Percentiles rank a stretch among this genome's conserved stretches.
These are phyloP conservation scores for Crotalus adamanteus DNA, from an alignment of 2,797 vertebrate genomes.

Conservation along the genomic window DNA sequence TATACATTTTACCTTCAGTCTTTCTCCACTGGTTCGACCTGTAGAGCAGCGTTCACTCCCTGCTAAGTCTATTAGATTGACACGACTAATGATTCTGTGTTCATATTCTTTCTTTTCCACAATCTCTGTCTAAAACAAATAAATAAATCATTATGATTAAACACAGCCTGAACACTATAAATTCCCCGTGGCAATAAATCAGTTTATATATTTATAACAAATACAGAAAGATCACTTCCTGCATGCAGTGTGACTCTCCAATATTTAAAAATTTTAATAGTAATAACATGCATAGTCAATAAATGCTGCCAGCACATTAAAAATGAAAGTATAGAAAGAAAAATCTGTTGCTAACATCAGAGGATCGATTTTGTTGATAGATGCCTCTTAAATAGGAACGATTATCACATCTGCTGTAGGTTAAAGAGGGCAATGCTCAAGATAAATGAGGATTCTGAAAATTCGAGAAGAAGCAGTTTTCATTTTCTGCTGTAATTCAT, in stretches of 20 bases:
- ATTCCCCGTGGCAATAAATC: not conserved
- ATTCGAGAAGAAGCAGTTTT: not conserved
- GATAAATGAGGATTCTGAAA: not conserved
- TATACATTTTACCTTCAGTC: conserved; percentile 79
- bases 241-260: not conserved
- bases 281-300: not conserved
- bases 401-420: not conserved
- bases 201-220: not conserved
- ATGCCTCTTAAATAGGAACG: not conserved
- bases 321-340: not conserved
- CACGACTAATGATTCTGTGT: conserved; percentile 86
- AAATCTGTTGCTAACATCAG: not conserved
- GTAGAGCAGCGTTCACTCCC: conserved; percentile 88
- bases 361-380: not conserved
- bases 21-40: conserved; percentile 84
- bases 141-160: not conserved
- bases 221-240: not conserved
- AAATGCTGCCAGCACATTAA: not conserved
- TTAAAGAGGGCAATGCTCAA: not conserved
- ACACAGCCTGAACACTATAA: not conserved
- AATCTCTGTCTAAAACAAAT: conserved; percentile 78
- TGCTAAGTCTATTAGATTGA: conserved; percentile 92
- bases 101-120: conserved; percentile 89
- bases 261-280: not conserved
- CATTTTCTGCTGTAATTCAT: not conserved